Evolutionary conservation across 2,888 invertebrate genomes (phyloP).

Genomic region (Scelioninae gen. 1): DNA sequence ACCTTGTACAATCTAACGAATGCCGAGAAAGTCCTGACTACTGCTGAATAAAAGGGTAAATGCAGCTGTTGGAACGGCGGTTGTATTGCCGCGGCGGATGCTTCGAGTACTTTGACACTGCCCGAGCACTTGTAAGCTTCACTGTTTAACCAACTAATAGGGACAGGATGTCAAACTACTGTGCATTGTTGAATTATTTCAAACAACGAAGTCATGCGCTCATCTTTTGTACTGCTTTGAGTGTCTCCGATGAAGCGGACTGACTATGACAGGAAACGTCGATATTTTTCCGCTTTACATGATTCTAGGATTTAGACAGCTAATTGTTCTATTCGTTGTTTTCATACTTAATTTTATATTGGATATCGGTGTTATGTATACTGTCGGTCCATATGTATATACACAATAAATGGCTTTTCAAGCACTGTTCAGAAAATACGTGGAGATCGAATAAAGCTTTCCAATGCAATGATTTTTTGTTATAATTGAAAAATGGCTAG

Average conservation of each 20-base stretch:
- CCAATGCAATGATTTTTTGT: slow-evolving; percentile 14
- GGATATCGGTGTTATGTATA: slow-evolving; percentile 33
- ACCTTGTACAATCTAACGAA: slow-evolving; percentile 73
- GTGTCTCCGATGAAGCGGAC: slow-evolving; percentile 37
- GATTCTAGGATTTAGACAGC: slow-evolving; percentile 27
- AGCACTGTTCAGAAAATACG: neutral
- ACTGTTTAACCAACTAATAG: slow-evolving; percentile 66
- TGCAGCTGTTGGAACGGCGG: slow-evolving; percentile 72
- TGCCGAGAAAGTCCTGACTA: slow-evolving; percentile 73
- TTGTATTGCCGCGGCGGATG: slow-evolving; percentile 62
- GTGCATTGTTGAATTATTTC: slow-evolving; percentile 62
- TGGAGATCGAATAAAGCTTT: neutral
- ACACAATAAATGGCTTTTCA: slow-evolving; percentile 4
- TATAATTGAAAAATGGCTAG: slow-evolving; percentile 15
- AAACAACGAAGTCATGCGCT: slow-evolving; percentile 53
- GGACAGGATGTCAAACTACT: slow-evolving; percentile 64
- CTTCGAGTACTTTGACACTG: slow-evolving; percentile 68
- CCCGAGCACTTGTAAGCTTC: slow-evolving; percentile 66
- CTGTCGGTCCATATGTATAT: neutral
- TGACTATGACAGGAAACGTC: slow-evolving; percentile 64
- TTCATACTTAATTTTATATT: slow-evolving; percentile 19
- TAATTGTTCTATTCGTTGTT: slow-evolving; percentile 54
- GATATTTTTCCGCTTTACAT: slow-evolving; percentile 57
- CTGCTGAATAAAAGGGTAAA: slow-evolving; percentile 72
- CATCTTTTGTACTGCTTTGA: slow-evolving; percentile 47